These are phyloP conservation scores for Catharus ustulatus DNA, from an alignment of 2,797 vertebrate genomes.

Conservation along the genomic window DNA sequence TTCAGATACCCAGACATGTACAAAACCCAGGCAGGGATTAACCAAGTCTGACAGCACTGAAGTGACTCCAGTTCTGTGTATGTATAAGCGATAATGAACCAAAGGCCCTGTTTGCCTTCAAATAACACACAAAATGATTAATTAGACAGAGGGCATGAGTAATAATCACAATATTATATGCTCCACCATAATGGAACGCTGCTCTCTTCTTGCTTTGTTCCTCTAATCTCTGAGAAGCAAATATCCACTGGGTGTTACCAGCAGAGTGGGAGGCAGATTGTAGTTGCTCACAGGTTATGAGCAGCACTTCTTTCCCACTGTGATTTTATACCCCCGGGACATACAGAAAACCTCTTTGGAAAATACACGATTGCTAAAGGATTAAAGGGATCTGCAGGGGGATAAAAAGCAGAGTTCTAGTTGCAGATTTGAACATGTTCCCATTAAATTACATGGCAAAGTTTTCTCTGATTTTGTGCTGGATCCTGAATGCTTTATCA, in stretches of 20 bases:
- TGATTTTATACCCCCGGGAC: constrained; percentile 9
- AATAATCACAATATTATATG: constrained; percentile 72
- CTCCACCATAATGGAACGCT: constrained; percentile 58
- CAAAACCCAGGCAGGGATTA: constrained; percentile 70
- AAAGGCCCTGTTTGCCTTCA: constrained; percentile 67
- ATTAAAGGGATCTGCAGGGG: constrained; percentile 32
- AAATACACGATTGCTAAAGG: constrained; percentile 11
- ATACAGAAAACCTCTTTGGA: constrained; percentile 31
- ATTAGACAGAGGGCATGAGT: constrained; percentile 62
- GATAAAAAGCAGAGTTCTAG: neutral
- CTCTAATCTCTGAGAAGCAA: constrained; percentile 62
- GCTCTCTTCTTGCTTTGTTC: constrained; percentile 68
- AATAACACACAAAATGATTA: constrained; percentile 69
- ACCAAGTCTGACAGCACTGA: constrained; percentile 65
- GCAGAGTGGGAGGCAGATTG: constrained; percentile 24
- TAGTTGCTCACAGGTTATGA: constrained; percentile 26
- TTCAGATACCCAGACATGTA: constrained; percentile 69
- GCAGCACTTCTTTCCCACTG: constrained; percentile 49
- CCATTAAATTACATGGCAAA: neutral
- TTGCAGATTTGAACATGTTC: neutral
- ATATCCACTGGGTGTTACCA: constrained; percentile 66
- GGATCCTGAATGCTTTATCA: neutral
- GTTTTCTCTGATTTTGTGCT: neutral
- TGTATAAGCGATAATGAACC: constrained; percentile 70
- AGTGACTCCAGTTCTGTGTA: constrained; percentile 68